Evolutionary conservation across 2,888 invertebrate species (phyloP), one percentile per base, ranked within the genome.

Genomic region (Pelosia muscerda): DNA sequence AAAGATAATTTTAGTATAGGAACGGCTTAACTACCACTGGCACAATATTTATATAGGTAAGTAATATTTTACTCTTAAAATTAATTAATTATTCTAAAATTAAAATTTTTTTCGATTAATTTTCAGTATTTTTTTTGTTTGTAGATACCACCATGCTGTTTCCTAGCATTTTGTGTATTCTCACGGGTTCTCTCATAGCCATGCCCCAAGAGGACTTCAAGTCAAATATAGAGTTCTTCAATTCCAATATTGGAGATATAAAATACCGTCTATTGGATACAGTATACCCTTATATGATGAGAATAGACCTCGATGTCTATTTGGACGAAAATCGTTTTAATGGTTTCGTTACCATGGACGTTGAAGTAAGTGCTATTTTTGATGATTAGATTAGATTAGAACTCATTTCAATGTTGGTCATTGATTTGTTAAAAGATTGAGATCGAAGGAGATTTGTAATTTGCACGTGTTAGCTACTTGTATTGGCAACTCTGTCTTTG

Each of bases 251-350:
- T 59, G 93, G 82, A 38, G 83, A 90, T 2, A 89, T 91, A 0
- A 82, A 81, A 8, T 95, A 94, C 81, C 87, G 95, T 22, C 81
- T 95, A 0, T 74, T 64, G 1, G 87, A 90, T 53, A 81, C 69
- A 15, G 91, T 95, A 8, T 86, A 90, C 67, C 95, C 95, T 2
- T 83, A 74, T 2, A 66, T 82, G 4, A 69, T 91, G 15, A 68
- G 78, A 15, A 86, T 93, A 0, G 88, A 92, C 25, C 78, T 95
- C 0, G 94, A 95, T 63, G 93, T 94, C 0, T 81, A 88, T 67
- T 72, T 95, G 2, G 67, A 75, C 2, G 85, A 88, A 26, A 84
- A 86, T 0, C 81, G 86, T n/a, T 91, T 94, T 66, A 81, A 85
- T 69, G 94, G 94, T 0, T 13, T 86, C 0, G 90, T 90, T 1